Evolutionary conservation across 2,888 invertebrate species (phyloP).

Genomic region (Tachina lurida): DNA sequence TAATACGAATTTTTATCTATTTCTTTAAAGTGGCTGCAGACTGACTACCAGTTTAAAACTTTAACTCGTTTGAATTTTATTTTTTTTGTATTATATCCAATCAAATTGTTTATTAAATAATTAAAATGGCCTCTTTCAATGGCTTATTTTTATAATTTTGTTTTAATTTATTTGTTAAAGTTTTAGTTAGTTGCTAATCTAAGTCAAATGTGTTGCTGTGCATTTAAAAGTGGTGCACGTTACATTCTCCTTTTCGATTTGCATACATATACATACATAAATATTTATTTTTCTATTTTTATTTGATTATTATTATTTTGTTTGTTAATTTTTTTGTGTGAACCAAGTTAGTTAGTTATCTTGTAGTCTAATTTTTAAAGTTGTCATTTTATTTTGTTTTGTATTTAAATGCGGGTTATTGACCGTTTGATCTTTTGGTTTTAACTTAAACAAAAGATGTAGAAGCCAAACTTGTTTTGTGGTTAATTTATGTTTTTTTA

Average conservation of each 20-base stretch:
- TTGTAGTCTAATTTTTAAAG: conserved; percentile 23
- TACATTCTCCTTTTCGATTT: conserved; percentile 17
- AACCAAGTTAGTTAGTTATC: background rate
- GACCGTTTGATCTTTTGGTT: conserved; percentile 36
- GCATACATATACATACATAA: background rate
- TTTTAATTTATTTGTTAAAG: conserved; percentile 6
- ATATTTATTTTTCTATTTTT: too few species aligned
- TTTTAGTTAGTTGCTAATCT: background rate
- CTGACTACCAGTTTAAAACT: background rate
- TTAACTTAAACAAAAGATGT: conserved; percentile 34
- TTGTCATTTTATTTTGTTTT: background rate
- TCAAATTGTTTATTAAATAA: conserved; percentile 12
- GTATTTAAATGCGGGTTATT: conserved; percentile 59
- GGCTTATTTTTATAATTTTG: background rate
- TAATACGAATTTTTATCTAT: background rate
- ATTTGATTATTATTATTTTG: background rate
- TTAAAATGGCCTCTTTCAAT: conserved; percentile 26
- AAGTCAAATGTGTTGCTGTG: background rate
- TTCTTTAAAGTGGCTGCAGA: background rate
- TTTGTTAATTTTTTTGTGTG: conserved; percentile 9
- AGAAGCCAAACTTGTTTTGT: conserved; percentile 47
- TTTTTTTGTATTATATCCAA: background rate
- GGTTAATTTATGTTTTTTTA: background rate
- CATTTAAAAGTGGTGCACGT: background rate
- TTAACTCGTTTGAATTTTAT: background rate